Conservation (phyloP, 2,113 vertebrate species). For the Dromaius novaehollandiae region DNA sequence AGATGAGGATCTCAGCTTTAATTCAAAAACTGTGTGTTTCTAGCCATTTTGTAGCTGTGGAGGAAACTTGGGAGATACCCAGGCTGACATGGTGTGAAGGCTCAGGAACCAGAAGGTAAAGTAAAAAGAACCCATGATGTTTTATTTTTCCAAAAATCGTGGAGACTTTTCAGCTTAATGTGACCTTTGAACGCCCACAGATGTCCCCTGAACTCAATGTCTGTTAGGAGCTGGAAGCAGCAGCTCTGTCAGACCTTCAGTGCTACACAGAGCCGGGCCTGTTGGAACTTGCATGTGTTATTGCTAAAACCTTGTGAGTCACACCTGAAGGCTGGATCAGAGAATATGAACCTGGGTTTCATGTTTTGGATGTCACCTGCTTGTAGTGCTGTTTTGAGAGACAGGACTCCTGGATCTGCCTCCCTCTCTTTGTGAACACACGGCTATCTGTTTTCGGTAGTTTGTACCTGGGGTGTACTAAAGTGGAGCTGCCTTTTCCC, state of each 20-base stretch:
- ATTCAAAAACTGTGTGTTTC: not conserved
- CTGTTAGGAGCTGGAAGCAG: not conserved
- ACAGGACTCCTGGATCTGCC: not conserved
- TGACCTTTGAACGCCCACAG: not conserved
- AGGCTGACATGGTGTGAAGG: rapidly evolving
- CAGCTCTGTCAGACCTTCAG: not conserved
- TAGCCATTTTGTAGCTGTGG: rapidly evolving
- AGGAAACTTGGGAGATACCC: not conserved
- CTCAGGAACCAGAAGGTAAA: not conserved
- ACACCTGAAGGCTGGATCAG: rapidly evolving
- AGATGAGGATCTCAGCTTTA: not conserved
- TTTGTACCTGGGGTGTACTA: too few relatives aligned
- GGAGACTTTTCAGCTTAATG: not conserved
- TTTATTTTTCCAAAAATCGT: not conserved
- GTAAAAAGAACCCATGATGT: not conserved
- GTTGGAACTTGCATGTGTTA: rapidly evolving
- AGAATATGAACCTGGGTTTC: rapidly evolving
- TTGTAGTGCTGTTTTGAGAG: not conserved
- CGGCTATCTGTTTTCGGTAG: rapidly evolving
- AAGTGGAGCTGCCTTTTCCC: not conserved
- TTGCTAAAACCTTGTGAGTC: not conserved
- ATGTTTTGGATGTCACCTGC: not conserved
- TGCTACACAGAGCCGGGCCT: not conserved
- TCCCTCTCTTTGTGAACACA: rapidly evolving
- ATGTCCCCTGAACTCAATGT: not conserved